Percentiles rank a stretch among this genome's conserved stretches.
Conservation (phyloP, 2,113 vertebrate species). For the Paradoxurus hermaphroditus region DNA sequence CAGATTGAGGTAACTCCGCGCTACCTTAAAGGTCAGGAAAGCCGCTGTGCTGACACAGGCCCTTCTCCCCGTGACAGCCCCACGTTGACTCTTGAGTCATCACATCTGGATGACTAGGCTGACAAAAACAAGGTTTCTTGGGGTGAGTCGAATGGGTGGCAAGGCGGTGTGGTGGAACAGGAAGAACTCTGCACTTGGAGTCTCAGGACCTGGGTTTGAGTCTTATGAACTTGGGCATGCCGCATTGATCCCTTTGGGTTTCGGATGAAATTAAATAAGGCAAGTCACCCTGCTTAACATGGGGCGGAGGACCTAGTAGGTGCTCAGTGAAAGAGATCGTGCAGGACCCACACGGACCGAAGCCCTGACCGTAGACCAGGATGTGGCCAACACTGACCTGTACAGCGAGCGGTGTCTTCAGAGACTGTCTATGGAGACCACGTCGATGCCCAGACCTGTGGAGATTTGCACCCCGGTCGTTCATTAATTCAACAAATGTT, state of each 20-base stretch:
- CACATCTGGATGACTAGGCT: conserved; percentile 21
- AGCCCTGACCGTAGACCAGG: not conserved
- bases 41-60: conserved; percentile 43
- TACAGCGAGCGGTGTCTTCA: not conserved
- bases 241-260: not conserved
- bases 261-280: not conserved
- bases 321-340: accelerated
- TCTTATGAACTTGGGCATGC: not conserved
- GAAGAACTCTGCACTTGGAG: not conserved
- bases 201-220: not conserved
- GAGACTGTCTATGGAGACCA: not conserved
- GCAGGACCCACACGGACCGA: not conserved
- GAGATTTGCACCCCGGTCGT: not conserved
- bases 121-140: conserved; percentile 46
- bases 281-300: not conserved
- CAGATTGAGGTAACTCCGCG: conserved; percentile 21
- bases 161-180: not conserved
- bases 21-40: conserved; percentile 63
- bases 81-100: conserved; percentile 46
- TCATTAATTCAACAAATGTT: not conserved
- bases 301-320: not conserved
- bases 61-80: not conserved
- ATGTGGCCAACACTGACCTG: not conserved
- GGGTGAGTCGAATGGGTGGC: not conserved
- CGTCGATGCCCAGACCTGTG: not conserved